phyloP scores from a whole-genome alignment of 2,797 vertebrate species.

The Acestrorhynchus altus region DNA sequence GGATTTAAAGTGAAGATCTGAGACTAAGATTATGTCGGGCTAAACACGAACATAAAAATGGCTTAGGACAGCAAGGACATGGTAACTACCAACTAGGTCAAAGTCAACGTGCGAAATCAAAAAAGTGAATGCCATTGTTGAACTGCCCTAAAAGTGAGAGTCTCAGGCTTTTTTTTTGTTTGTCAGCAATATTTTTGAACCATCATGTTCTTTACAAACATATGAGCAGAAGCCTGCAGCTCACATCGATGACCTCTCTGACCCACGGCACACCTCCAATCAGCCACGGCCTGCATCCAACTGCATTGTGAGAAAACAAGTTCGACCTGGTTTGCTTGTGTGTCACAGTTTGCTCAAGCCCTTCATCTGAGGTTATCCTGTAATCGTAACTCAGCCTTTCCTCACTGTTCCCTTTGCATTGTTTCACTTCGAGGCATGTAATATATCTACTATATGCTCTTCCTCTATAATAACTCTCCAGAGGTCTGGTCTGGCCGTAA shows the following conservation, averaged over 20 bases:
- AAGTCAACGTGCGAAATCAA: not conserved
- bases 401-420: slow-evolving; percentile 32
- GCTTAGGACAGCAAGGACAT: slow-evolving; percentile 9
- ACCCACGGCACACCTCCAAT: slow-evolving; percentile 23
- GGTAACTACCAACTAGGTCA: not conserved
- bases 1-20: not conserved
- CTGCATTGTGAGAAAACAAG: slow-evolving; percentile 45
- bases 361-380: slow-evolving; percentile 52
- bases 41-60: not conserved
- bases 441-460: slow-evolving; percentile 28
- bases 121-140: not conserved
- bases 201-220: slow-evolving; percentile 20
- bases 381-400: slow-evolving; percentile 22
- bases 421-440: slow-evolving; percentile 27
- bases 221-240: slow-evolving; percentile 45
- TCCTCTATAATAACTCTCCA: slow-evolving; percentile 36
- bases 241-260: slow-evolving; percentile 27
- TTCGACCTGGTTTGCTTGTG: slow-evolving; percentile 56
- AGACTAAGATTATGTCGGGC: not conserved
- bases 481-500: slow-evolving; percentile 57
- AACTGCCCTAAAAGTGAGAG: not conserved
- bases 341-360: slow-evolving; percentile 80
- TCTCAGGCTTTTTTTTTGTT: not conserved
- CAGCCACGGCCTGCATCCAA: slow-evolving; percentile 40
- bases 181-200: not conserved